A percentile compares a stretch with the other conserved stretches of the same genome.
Evolutionary conservation across 2,888 invertebrate species (phyloP).

Genomic region (Terebella lapidaria): DNA sequence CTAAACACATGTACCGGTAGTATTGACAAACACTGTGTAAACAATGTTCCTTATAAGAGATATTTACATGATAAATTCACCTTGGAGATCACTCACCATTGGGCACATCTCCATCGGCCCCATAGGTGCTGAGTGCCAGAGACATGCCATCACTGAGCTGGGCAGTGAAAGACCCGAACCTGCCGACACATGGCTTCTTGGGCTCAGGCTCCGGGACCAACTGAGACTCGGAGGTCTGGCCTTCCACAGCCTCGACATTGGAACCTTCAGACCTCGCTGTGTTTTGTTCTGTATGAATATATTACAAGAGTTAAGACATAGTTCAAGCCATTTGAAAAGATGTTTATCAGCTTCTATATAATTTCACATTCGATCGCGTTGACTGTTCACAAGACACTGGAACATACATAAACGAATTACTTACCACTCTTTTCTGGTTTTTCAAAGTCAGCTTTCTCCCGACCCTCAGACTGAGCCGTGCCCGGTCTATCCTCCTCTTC

Average conservation of each 20-base stretch:
- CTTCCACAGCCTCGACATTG: no score
- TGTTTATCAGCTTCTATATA: no score
- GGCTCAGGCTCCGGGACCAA: no score
- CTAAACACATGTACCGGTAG: neutral
- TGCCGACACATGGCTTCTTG: constrained; percentile 21
- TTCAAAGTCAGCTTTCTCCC: constrained; percentile 31
- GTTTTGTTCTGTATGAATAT: no score
- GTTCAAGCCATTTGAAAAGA: no score
- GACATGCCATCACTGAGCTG: constrained; percentile 45
- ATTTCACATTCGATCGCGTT: no score
- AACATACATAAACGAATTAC: no score
- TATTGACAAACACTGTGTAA: neutral
- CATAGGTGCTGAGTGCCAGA: constrained; percentile 46
- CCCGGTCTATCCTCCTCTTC: constrained; percentile 9
- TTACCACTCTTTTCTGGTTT: constrained; percentile 22
- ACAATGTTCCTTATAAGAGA: no score
- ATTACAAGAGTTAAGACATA: no score
- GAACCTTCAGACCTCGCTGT: no score
- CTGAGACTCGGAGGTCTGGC: no score
- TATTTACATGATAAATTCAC: neutral
- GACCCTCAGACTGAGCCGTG: neutral
- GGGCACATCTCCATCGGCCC: constrained; percentile 21
- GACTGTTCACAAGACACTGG: no score
- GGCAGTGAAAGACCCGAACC: constrained; percentile 47
- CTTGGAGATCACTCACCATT: constrained; percentile 17